Percentiles rank a stretch among this genome's conserved stretches.
Evolutionary conservation across 2,888 invertebrate genomes (phyloP).

Genomic region (Mimas tiliae): DNA sequence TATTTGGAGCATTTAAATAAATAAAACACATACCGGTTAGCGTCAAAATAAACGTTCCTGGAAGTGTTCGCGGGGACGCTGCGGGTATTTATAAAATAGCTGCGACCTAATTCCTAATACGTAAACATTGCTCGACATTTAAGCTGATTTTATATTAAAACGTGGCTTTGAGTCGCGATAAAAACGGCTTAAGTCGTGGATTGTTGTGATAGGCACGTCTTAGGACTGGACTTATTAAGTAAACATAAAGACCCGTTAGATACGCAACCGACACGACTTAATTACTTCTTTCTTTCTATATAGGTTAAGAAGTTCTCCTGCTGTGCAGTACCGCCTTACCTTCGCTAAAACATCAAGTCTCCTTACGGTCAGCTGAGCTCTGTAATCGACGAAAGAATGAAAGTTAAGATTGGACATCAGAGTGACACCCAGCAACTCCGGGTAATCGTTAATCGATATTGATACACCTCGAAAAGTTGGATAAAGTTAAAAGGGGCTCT

Average conservation of each 20-base stretch:
- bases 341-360: no score
- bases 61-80: not conserved
- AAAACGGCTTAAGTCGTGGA: not conserved
- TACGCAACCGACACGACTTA: no score
- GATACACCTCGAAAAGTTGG: no score
- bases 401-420: no score
- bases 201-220: not conserved
- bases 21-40: constrained; percentile 1
- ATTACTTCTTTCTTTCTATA: no score
- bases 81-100: constrained; percentile 8
- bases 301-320: no score
- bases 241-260: not conserved
- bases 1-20: constrained; percentile 6
- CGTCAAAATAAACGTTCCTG: constrained; percentile 8
- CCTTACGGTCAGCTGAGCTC: no score
- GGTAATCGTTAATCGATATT: no score
- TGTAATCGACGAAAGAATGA: no score
- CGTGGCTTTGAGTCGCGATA: not conserved
- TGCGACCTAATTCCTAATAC: constrained; percentile 14
- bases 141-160: not conserved
- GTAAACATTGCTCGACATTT: not conserved
- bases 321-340: no score
- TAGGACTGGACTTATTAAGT: not conserved
- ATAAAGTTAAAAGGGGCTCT: no score
- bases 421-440: no score